Conservation (phyloP, 2,888 invertebrate species). For the Drosophila affinis region DNA sequence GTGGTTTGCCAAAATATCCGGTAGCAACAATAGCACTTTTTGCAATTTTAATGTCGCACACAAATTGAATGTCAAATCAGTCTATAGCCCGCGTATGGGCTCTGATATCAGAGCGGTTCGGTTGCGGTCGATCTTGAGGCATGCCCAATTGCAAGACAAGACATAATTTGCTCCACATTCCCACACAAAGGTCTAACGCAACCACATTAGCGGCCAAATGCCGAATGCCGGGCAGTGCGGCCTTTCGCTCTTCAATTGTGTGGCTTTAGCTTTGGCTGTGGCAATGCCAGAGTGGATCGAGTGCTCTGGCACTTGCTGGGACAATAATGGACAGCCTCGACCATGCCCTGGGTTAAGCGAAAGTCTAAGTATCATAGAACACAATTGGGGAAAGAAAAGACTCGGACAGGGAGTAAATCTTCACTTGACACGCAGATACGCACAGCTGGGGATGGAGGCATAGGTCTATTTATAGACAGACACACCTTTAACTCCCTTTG, state of each 20-base stretch:
- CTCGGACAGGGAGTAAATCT: constrained; percentile 18
- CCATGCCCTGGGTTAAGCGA: constrained; percentile 36
- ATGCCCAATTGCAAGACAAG: constrained; percentile 66
- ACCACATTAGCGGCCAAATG: constrained; percentile 46
- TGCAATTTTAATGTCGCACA: constrained; percentile 77
- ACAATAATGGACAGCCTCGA: constrained; percentile 53
- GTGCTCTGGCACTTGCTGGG: constrained; percentile 35
- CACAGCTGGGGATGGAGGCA: constrained; percentile 8
- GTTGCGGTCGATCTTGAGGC: constrained; percentile 23
- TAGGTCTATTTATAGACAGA: constrained; percentile 3
- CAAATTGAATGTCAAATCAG: constrained; percentile 72
- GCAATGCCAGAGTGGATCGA: constrained; percentile 6
- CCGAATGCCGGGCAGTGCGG: constrained; percentile 31
- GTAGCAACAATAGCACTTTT: constrained; percentile 71
- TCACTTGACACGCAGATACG: constrained; percentile 71
- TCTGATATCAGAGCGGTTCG: constrained; percentile 8
- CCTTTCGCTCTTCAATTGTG: constrained; percentile 54
- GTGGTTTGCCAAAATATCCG: constrained; percentile 67
- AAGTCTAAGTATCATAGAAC: background rate
- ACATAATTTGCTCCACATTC: constrained; percentile 73
- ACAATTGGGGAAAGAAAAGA: background rate
- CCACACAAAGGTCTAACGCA: constrained; percentile 50
- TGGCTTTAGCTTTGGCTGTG: constrained; percentile 24
- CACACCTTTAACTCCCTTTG: constrained; percentile 9
- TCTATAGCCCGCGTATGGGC: constrained; percentile 4